Conservation (phyloP, 2,888 invertebrate genomes). For the Melanophora roralis region DNA sequence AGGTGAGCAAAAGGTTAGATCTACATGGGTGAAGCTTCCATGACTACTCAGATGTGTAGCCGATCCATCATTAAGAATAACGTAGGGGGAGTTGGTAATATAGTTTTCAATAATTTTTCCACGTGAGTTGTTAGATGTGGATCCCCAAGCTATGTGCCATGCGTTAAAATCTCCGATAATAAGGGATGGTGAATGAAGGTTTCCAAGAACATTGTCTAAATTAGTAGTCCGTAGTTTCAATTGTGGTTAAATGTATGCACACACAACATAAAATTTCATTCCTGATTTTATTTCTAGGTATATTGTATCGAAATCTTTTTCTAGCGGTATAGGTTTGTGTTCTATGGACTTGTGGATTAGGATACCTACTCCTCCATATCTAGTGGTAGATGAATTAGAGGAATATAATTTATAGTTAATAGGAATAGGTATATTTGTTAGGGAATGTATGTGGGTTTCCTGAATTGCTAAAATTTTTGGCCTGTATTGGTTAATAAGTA, state of each 20-base stretch:
- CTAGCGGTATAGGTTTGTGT: neutral
- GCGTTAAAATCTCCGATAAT: neutral
- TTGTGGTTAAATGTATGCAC: neutral
- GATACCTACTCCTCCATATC: neutral
- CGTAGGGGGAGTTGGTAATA: neutral
- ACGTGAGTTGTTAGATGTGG: neutral
- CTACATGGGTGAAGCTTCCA: neutral
- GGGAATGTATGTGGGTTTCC: neutral
- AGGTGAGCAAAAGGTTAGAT: neutral
- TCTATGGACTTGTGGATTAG: neutral
- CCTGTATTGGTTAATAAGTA: no score
- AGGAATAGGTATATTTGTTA: no score
- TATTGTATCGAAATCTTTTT: neutral
- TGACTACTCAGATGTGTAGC: neutral
- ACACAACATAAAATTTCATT: neutral
- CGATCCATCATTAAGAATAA: neutral
- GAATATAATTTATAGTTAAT: no score
- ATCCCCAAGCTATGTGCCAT: neutral
- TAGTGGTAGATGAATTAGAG: no score
- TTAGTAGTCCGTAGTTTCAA: neutral
- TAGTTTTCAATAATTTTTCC: neutral
- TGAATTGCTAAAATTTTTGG: no score
- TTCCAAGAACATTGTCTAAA: neutral
- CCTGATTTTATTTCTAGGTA: neutral
- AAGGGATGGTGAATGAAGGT: neutral